Percentiles rank a stretch among this genome's conserved stretches.
These are phyloP conservation scores for Apis laboriosa DNA, from an alignment of 1,140 invertebrate species.

Conservation along the genomic window DNA sequence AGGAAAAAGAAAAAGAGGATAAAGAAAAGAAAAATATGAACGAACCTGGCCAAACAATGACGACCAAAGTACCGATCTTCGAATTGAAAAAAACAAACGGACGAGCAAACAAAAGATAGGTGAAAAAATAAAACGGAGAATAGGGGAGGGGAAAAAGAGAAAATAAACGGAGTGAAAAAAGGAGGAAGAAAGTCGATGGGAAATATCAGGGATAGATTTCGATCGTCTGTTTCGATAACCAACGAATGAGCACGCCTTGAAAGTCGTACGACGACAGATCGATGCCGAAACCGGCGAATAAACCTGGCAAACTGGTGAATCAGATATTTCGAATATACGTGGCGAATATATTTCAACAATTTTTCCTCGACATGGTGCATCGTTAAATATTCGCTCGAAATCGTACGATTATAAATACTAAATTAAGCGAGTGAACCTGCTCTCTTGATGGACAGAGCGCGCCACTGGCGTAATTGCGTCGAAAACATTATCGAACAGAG, in stretches of 20 bases:
- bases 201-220: neutral
- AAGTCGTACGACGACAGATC: neutral
- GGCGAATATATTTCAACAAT: too few relatives aligned
- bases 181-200: neutral
- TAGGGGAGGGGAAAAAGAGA: neutral
- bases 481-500: constrained; percentile 21
- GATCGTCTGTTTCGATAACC: neutral
- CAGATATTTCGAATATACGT: neutral
- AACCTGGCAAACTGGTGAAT: neutral
- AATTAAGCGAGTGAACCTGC: constrained; percentile 44
- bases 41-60: neutral
- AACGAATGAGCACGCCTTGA: too few relatives aligned
- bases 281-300: neutral
- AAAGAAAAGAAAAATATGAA: neutral
- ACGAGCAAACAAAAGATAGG: neutral
- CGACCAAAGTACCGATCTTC: neutral
- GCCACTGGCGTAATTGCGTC: constrained; percentile 28
- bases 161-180: neutral
- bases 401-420: constrained; percentile 55
- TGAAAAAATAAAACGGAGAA: neutral
- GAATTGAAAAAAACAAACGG: neutral
- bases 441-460: constrained; percentile 38
- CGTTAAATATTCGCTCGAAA: neutral
- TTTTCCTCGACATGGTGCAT: neutral
- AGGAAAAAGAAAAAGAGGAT: neutral